Evolutionary conservation across 2,797 vertebrate genomes (phyloP).

Genomic region (Darevskia nairensis): DNA sequence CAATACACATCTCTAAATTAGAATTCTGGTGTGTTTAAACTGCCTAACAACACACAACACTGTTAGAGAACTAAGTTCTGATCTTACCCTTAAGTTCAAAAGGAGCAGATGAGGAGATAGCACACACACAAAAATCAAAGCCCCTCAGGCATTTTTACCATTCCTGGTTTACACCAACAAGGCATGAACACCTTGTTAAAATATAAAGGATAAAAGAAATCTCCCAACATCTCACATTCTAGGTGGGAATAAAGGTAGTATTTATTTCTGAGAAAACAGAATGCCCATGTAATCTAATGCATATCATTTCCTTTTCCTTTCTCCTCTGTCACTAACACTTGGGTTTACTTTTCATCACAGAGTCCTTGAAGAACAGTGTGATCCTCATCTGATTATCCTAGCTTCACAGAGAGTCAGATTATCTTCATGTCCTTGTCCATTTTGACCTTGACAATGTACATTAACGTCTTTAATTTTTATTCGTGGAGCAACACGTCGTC

Average conservation of each 20-base stretch:
- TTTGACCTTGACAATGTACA: conserved; percentile 26
- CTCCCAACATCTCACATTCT: not conserved
- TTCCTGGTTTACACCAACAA: not conserved
- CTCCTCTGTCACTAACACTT: not conserved
- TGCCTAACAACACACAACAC: not conserved
- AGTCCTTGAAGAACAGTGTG: not conserved
- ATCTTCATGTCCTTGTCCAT: not conserved
- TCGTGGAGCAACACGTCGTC: conserved; percentile 4
- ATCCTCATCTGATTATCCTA: not conserved
- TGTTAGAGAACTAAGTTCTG: not conserved
- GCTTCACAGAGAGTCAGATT: not conserved
- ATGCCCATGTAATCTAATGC: not conserved
- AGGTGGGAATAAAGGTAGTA: not conserved
- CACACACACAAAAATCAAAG: not conserved
- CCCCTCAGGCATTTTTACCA: not conserved
- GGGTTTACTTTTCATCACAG: not conserved
- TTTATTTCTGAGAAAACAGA: conserved; percentile 28
- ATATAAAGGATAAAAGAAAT: not conserved
- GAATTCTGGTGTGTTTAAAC: not conserved
- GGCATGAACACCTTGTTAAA: too few species aligned
- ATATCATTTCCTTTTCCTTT: not conserved
- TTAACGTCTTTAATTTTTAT: conserved; percentile 22
- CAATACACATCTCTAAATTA: too few species aligned
- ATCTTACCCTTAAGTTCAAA: not conserved
- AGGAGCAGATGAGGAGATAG: not conserved